Percentiles rank a stretch among this genome's conserved stretches.
phyloP scores from a whole-genome alignment of 2,113 vertebrate species.

The Myiopsitta monachus region DNA sequence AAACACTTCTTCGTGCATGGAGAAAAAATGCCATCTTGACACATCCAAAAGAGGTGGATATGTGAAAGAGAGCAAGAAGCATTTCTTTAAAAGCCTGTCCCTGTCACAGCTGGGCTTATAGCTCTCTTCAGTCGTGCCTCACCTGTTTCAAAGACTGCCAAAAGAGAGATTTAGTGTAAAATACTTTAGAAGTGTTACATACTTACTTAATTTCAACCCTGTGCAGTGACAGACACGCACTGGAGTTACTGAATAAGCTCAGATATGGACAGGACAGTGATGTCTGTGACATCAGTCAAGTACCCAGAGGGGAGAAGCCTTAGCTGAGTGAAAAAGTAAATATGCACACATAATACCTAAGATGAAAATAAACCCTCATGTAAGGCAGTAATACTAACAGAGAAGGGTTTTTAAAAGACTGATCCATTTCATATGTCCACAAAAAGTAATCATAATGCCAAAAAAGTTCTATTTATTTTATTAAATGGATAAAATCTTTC shows the following conservation, averaged over 20 bases:
- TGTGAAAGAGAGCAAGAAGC: background rate
- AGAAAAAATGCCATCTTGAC: background rate
- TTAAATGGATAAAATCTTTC: background rate
- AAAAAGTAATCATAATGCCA: background rate
- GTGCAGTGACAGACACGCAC: background rate
- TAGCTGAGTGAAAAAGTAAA: background rate
- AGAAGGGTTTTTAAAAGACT: background rate
- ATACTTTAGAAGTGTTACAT: background rate
- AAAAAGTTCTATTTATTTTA: background rate
- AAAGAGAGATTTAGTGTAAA: background rate
- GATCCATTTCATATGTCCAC: background rate
- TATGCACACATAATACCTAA: fast-evolving
- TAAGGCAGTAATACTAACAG: background rate
- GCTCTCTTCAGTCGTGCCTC: background rate
- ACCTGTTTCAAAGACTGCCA: background rate
- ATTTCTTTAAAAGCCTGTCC: background rate
- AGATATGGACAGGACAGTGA: background rate
- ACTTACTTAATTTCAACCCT: background rate
- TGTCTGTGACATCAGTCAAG: background rate
- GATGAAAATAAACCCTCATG: background rate
- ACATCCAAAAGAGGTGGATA: fast-evolving
- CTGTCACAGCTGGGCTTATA: background rate
- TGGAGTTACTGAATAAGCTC: background rate
- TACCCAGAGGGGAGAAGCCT: background rate
- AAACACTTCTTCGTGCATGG: background rate